Evolutionary conservation across 2,888 invertebrate genomes (phyloP), one percentile per base, ranked within the genome.

Genomic region (Lasioglossum marginatum): DNA sequence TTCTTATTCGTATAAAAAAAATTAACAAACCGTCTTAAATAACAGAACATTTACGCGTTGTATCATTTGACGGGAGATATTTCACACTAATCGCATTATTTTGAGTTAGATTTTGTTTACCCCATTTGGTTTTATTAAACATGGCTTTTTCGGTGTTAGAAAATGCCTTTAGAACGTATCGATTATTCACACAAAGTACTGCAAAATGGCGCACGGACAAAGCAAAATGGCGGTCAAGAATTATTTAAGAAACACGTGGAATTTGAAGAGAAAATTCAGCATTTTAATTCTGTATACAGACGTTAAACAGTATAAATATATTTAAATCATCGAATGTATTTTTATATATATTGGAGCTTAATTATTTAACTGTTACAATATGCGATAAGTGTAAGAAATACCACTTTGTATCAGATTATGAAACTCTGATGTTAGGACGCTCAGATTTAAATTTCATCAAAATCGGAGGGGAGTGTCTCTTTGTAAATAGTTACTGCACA

Each of bases 141-240:
- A n/a, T 34, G 0, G 34, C 23, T 14, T 52, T 43, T 31, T 31
- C 8, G 23, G 66, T 40, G 4, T n/a, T 37, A 19, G 16, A 68
- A 31, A 31, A 4, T 37, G n/a, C 2, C 8, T 52, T 14, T 40
- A 27, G 2, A 75, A n/a, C 37, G 19, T 77, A 79, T 87, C 66
- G 63, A 87, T 85, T 85, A 77, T 68, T 52, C 57, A 0, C 45
- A 5, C 4, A 23, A 14, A 45, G 45, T 60, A 57, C 52, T 57
- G 57, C 79, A 85, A 85, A 85, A 85, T 85, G 85, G 85, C 79
- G 85, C 1, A 14, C 43, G 16, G 1, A 4, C 37, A 66, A 85
- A 57, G 2, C 72, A 60, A 85, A 31, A 85, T 85, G 85, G 85
- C 75, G 66, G 37, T 48, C 34, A n/a, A 27, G 14, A 37, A 70